These are phyloP conservation scores for Alexandromys fortis DNA, from an alignment of 2,113 vertebrate genomes.

Conservation along the genomic window DNA sequence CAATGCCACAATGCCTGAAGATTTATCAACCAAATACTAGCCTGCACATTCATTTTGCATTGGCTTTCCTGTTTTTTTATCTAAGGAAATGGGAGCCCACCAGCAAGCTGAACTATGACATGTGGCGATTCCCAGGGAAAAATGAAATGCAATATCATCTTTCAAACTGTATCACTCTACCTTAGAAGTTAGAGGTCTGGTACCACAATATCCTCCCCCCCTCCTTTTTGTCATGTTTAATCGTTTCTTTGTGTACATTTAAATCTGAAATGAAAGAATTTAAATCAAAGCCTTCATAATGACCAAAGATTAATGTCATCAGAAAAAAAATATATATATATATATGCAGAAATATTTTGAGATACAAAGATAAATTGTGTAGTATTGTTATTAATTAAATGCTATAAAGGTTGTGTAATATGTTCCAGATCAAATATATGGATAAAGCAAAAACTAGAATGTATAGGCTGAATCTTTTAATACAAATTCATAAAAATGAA, in stretches of 20 bases:
- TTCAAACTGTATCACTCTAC: neutral
- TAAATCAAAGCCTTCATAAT: neutral
- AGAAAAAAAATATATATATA: neutral
- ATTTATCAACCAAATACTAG: neutral
- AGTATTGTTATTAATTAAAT: neutral
- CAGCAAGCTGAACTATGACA: neutral
- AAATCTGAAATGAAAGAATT: neutral
- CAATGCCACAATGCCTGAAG: neutral
- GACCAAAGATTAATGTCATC: neutral
- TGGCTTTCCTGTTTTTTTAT: neutral
- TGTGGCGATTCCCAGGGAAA: neutral
- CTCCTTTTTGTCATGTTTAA: neutral
- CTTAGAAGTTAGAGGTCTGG: neutral
- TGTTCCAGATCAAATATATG: neutral
- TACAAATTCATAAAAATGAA: neutral
- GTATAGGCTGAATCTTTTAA: neutral
- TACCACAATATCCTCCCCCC: no score
- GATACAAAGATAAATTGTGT: neutral
- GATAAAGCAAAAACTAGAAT: neutral
- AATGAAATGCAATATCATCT: neutral
- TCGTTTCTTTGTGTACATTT: neutral
- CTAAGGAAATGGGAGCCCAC: neutral
- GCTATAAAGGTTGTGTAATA: neutral
- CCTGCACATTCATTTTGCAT: neutral
- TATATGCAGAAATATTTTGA: neutral